Evolutionary conservation across 2,797 vertebrate genomes (phyloP).

Genomic region (Gymnodraco acuticeps): DNA sequence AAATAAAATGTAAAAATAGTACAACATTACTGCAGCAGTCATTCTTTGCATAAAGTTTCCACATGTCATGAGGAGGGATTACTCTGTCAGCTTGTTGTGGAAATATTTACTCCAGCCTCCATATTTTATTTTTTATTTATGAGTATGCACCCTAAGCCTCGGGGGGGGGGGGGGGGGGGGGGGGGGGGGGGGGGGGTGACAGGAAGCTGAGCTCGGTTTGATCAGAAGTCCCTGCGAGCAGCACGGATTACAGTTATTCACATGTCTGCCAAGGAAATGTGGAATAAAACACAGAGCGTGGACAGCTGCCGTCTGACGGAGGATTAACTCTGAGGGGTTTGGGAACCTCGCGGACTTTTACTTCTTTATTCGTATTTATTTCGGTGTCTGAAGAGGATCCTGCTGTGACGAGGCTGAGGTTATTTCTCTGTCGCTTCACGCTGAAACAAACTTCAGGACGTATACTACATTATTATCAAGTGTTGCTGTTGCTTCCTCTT

Average conservation of each 20-base stretch:
- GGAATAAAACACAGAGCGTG: constrained; percentile 50
- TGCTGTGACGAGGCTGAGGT: constrained; percentile 9
- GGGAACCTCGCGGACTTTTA: not conserved
- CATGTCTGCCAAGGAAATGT: constrained; percentile 72
- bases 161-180: constrained; percentile 69
- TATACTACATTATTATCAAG: too few species aligned
- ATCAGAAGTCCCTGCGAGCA: constrained; percentile 80
- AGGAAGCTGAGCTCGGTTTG: constrained; percentile 77
- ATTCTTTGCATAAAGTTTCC: constrained; percentile 27
- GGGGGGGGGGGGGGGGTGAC: constrained; percentile 72
- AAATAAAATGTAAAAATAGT: too few species aligned
- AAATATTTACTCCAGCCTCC: constrained; percentile 67
- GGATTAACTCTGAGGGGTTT: constrained; percentile 70
- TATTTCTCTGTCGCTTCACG: not conserved
- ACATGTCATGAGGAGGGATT: constrained; percentile 64
- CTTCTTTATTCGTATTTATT: constrained; percentile 29
- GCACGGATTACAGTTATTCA: constrained; percentile 84
- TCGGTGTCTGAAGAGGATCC: constrained; percentile 56
- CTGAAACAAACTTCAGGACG: too few species aligned
- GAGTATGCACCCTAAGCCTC: constrained; percentile 61
- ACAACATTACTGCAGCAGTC: too few species aligned
- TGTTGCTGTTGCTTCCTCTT: constrained; percentile 24
- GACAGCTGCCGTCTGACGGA: constrained; percentile 76
- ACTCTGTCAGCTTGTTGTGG: constrained; percentile 67
- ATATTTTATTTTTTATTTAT: constrained; percentile 21